These are phyloP conservation scores for Catalaphyllia jardinei DNA, from an alignment of 64 coral and sea anemone genomes.

Conservation along the genomic window DNA sequence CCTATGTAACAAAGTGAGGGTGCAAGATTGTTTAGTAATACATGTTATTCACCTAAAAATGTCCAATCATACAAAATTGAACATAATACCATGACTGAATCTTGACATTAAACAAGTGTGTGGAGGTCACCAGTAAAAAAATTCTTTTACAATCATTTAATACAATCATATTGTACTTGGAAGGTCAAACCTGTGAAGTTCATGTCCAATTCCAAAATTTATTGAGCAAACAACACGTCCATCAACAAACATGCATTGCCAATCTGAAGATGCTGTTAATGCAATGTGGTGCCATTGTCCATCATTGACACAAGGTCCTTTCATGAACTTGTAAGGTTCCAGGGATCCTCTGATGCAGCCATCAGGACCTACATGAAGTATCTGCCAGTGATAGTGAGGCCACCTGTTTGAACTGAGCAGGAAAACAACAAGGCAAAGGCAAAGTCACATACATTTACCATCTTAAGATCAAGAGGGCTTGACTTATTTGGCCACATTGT, in stretches of 20 bases:
- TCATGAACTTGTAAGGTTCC: conserved; percentile 94
- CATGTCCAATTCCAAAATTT: conserved; percentile 88
- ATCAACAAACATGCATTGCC: conserved; percentile 78
- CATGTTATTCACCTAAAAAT: no score
- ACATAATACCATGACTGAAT: no score
- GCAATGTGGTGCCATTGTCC: conserved; percentile 83
- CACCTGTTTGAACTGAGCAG: conserved; percentile 59
- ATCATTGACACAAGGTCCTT: conserved; percentile 70
- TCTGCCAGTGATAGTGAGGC: conserved; percentile 87
- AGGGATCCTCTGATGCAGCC: conserved; percentile 80
- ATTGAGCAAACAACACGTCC: conserved; percentile 57
- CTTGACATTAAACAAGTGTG: no score
- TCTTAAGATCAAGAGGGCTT: neutral
- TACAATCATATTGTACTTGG: no score
- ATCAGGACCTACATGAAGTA: conserved; percentile 88
- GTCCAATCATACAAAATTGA: no score
- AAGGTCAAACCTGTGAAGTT: conserved; percentile 63
- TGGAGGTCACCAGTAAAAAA: no score
- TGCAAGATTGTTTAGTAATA: no score
- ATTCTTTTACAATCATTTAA: no score
- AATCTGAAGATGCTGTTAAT: conserved; percentile 65
- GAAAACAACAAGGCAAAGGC: neutral
- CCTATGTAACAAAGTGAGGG: no score
- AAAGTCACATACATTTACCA: neutral
- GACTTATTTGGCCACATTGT: no score